Evolutionary conservation across 2,888 invertebrate genomes (phyloP), one percentile per base, ranked within the genome.

Genomic region (Lasius fuliginosus): DNA sequence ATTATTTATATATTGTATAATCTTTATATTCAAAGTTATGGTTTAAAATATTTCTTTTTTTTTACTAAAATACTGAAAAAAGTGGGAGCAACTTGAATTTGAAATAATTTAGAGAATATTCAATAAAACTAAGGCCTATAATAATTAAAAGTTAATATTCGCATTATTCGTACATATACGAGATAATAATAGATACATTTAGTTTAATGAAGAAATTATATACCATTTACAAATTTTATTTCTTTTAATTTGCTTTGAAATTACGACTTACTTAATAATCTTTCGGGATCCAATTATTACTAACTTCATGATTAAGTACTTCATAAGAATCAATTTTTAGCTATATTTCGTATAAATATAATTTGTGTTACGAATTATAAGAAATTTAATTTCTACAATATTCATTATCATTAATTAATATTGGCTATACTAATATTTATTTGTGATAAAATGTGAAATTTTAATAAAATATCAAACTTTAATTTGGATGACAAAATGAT

Each of bases 221-320:
- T 60, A 46, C 11, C 27, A 30, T 36, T 23, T 23, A 18, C 3
- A 36, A 71, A 60, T 42, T 73, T 40, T 6, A 40, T 3, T 5
- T 40, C 18, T 42, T 42, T 74, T n/a, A n/a, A 53, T n/a, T 62
- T 46, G 30, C 27, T 73, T 71, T 71, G 18, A 49, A 49, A 69
- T 53, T 67, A 49, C 1, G 18, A 3, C 5, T 36, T 36, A 3
- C 5, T 36, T 36, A 36, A 36, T 36, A 23, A 23, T 23, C 23
- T 23, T 23, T 36, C 36, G 36, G 4, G 36, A 36, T 36, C 36
- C 0, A 36, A 36, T 36, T 36, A 36, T 36, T 23, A 23, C 0
- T 23, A 23, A 23, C 36, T 36, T 36, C 4, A 36, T 36, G 5
- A 36, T 36, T 15, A 46, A 46, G 15, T 46, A 15, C 15, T 46